Percentiles rank a stretch among this genome's conserved stretches.
These are phyloP conservation scores for Lepidurus packardi DNA, from an alignment of 1,140 invertebrate genomes.

Conservation along the genomic window DNA sequence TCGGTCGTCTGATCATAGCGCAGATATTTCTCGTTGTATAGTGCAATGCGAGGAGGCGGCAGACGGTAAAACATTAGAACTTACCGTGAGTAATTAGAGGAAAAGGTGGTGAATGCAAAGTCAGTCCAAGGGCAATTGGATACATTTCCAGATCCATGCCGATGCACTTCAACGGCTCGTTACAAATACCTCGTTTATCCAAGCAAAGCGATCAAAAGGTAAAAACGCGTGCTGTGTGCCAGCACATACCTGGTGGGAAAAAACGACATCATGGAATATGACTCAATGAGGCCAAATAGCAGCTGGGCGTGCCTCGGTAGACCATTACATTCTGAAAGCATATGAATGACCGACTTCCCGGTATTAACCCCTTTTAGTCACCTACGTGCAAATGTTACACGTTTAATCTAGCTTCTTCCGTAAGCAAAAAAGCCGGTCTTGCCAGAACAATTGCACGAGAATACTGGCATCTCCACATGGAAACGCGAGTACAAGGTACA, in stretches of 20 bases:
- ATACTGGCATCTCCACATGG: not conserved
- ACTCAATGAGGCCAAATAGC: slow-evolving; percentile 7
- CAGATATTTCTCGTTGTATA: too few relatives aligned
- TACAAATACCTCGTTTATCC: not conserved
- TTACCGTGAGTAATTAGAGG: not conserved
- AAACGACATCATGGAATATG: not conserved
- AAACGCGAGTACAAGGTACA: too few relatives aligned
- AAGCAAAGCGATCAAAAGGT: not conserved
- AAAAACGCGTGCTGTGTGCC: not conserved
- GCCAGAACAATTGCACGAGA: not conserved
- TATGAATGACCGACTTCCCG: too few relatives aligned
- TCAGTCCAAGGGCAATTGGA: slow-evolving; percentile 9
- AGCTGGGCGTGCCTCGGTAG: not conserved
- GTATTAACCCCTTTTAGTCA: too few relatives aligned
- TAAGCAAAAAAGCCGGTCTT: not conserved
- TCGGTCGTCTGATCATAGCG: too few relatives aligned
- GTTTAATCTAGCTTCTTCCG: not conserved
- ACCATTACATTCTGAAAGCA: too few relatives aligned
- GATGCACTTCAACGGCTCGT: not conserved
- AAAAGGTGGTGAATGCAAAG: slow-evolving; percentile 9
- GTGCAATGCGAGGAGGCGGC: too few relatives aligned
- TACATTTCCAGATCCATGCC: slow-evolving; percentile 1
- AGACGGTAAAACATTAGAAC: too few relatives aligned
- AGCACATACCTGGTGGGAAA: not conserved
- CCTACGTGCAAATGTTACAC: too few relatives aligned